Base-by-base conservation (phyloP, 2,113 vertebrate species). In the Amblyornis subalaris region DNA sequence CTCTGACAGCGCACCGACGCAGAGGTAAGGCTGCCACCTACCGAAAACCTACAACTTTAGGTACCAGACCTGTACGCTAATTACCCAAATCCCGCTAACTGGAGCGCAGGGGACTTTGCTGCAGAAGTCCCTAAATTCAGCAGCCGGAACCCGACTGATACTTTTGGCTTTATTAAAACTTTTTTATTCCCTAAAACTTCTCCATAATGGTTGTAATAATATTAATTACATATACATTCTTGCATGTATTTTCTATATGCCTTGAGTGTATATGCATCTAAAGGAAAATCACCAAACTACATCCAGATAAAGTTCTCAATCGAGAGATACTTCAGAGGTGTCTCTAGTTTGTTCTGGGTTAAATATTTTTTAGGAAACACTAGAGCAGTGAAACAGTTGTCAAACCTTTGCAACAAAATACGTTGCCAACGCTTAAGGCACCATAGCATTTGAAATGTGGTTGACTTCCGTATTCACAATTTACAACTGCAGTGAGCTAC, bases 11-110 rank as follows among this genome's bases (percentile, higher is more conserved):
- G 10, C 33, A 14, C 8, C 15, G 29, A 76, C 36, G 71, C n/a
- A 33, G 11, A 77, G 51, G 44, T 86, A 75, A 61, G 76, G 62
- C 45, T 92, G 85, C 73, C 94, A 94, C 57, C 92, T 94, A 87
- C 62, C 1, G 69, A 93, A 89, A 89, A 85, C 15, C 17, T 12
- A 15, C 35, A 40, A 20, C 28, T 53, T 50, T 5, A 48, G 9
- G 17, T 42, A 17, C 17, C 51, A 67, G 29, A 70, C 7, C 35
- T 67, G 22, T 28, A 51, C 0, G 6, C 9, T 75, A 81, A 64
- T 33, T 21, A 47, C 8, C 10, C 35, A 67, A 33, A 79, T 35
- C 15, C 45, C 2, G 0, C 8, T 71, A 61, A 75, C 8, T 20
- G 53, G 13, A 88, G 38, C 10, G 28, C 31, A 20, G 1, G 1